A percentile compares a stretch with the other conserved stretches of the same genome.
phyloP scores from a whole-genome alignment of 2,113 vertebrate species.

The Empidonax traillii region DNA sequence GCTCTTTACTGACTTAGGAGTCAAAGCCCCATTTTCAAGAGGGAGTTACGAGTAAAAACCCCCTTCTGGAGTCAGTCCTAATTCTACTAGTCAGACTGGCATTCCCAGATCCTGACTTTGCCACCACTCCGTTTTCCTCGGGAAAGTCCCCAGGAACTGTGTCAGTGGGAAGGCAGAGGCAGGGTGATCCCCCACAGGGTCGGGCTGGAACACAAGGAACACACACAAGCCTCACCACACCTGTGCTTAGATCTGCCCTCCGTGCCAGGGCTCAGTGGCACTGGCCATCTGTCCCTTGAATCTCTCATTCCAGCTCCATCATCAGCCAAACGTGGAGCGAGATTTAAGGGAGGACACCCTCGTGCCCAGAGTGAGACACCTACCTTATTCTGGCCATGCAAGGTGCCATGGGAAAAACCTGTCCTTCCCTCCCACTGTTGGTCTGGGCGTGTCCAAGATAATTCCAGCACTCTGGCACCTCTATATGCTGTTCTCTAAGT shows the following conservation, averaged over 20 bases:
- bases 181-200: not conserved
- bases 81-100: not conserved
- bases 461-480: not conserved
- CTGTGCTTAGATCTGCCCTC: not conserved
- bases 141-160: not conserved
- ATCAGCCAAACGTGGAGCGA: not conserved
- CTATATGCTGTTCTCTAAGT: not conserved
- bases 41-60: conserved; percentile 23
- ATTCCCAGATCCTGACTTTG: not conserved
- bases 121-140: not conserved
- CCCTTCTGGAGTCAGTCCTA: not conserved
- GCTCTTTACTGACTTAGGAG: conserved; percentile 11
- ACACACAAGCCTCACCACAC: not conserved
- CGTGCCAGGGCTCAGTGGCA: not conserved
- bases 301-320: not conserved
- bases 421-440: not conserved
- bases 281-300: not conserved
- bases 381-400: not conserved
- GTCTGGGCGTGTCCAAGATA: not conserved
- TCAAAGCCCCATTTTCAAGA: conserved; percentile 10
- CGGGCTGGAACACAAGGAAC: not conserved
- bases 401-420: not conserved
- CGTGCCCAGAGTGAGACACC: not conserved
- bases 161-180: not conserved
- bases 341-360: not conserved